Conservation (phyloP, 2,888 invertebrate species). For the Napeogenes inachia region DNA sequence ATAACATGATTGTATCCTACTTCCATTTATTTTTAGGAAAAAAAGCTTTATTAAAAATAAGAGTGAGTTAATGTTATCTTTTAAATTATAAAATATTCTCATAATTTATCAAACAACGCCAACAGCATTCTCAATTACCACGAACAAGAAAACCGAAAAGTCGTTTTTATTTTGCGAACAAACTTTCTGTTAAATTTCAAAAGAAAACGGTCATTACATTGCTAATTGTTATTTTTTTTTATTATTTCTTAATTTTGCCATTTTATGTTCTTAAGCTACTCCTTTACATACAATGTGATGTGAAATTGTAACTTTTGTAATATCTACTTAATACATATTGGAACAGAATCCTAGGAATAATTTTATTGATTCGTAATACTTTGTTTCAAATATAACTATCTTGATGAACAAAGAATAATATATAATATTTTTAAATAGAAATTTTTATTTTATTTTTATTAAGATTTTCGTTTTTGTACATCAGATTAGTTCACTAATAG, state of each 20-base stretch:
- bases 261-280: slow-evolving; percentile 10
- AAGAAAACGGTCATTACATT: slow-evolving; percentile 19
- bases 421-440: too few species aligned
- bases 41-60: background rate
- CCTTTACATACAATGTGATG: background rate
- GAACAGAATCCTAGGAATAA: too few species aligned
- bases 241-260: slow-evolving; percentile 15
- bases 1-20: background rate
- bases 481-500: too few species aligned
- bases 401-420: too few species aligned
- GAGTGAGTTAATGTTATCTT: background rate
- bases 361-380: too few species aligned
- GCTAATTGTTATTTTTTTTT: slow-evolving; percentile 22
- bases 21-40: too few species aligned
- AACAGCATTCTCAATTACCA: slow-evolving; percentile 9
- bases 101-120: slow-evolving; percentile 16
- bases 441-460: too few species aligned
- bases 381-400: too few species aligned
- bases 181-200: slow-evolving; percentile 17
- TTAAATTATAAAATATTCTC: slow-evolving; percentile 9
- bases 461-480: too few species aligned
- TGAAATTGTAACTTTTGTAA: slow-evolving; percentile 26
- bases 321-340: slow-evolving; percentile 20
- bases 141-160: slow-evolving; percentile 9
- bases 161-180: slow-evolving; percentile 10